A percentile compares a stretch with the other conserved stretches of the same genome.
These are phyloP conservation scores for Brenthis daphne DNA, from an alignment of 2,888 invertebrate genomes.

Conservation along the genomic window DNA sequence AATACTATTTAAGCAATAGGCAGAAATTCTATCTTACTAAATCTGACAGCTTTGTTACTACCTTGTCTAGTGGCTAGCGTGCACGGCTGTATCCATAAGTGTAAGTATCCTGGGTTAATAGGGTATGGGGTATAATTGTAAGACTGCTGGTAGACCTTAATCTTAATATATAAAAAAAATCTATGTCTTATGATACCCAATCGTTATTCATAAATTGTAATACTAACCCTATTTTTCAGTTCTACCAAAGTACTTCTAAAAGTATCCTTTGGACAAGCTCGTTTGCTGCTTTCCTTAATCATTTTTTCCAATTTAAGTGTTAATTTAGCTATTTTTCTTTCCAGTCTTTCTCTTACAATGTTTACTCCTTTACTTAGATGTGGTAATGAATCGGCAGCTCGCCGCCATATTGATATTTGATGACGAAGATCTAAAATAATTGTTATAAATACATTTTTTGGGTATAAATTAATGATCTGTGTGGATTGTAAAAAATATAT, in stretches of 20 bases:
- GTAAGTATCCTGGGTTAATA: too few species aligned
- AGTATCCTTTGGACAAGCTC: slow-evolving; percentile 60
- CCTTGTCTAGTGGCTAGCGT: too few species aligned
- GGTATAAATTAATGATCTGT: too few species aligned
- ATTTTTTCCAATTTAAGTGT: slow-evolving; percentile 83
- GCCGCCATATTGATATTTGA: slow-evolving; percentile 91
- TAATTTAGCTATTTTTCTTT: slow-evolving; percentile 85
- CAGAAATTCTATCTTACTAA: too few species aligned
- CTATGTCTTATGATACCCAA: too few species aligned
- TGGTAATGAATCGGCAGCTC: slow-evolving; percentile 87
- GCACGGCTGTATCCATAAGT: too few species aligned
- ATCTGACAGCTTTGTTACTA: too few species aligned
- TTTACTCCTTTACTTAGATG: slow-evolving; percentile 90
- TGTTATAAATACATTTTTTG: neutral
- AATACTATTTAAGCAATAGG: too few species aligned
- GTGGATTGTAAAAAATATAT: too few species aligned
- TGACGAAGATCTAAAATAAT: slow-evolving; percentile 84
- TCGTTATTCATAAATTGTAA: neutral
- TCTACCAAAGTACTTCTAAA: slow-evolving; percentile 86
- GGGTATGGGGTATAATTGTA: too few species aligned
- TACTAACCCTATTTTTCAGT: slow-evolving; percentile 81
- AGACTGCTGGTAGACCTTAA: too few species aligned
- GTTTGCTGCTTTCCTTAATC: slow-evolving; percentile 64
- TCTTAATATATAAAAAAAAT: too few species aligned
- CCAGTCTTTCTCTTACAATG: slow-evolving; percentile 86